These are phyloP conservation scores for Mythimna lalbum DNA, from an alignment of 2,888 invertebrate species.

Conservation along the genomic window DNA sequence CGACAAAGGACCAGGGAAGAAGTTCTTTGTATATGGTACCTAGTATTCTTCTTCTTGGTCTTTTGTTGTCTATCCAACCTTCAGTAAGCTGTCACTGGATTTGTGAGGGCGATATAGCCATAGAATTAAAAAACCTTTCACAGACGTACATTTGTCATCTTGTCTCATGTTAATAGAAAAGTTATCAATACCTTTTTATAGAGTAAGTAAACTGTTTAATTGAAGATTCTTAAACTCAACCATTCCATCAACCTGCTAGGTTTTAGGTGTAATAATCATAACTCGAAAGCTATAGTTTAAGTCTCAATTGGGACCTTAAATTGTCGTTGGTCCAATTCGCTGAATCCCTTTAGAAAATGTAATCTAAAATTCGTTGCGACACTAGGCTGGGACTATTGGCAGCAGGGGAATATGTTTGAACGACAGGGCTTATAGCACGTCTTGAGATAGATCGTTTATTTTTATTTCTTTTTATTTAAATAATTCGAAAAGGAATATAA, in stretches of 20 bases:
- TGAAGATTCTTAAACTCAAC: constrained; percentile 6
- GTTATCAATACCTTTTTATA: not conserved
- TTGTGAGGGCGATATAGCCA: not conserved
- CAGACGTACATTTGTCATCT: not conserved
- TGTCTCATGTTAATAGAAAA: not conserved
- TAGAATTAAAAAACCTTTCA: not conserved
- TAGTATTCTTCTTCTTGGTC: too few relatives aligned
- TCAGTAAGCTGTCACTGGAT: not conserved
- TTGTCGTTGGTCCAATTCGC: constrained; percentile 6
- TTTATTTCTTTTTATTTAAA: not conserved
- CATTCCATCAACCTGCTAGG: constrained; percentile 8
- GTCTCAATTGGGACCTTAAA: constrained; percentile 23
- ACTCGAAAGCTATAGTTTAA: constrained; percentile 37
- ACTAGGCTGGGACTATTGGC: constrained; percentile 9
- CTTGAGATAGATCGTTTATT: not conserved
- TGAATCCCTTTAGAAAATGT: constrained; percentile 27
- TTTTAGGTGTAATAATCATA: constrained; percentile 28
- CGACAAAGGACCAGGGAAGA: too few relatives aligned
- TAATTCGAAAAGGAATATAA: not conserved
- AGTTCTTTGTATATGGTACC: too few relatives aligned
- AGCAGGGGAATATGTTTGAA: constrained; percentile 26
- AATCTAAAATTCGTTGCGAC: constrained; percentile 31
- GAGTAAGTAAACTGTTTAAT: too few relatives aligned
- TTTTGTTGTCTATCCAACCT: too few relatives aligned
- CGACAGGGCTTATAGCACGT: not conserved